phyloP scores from a whole-genome alignment of 2,888 invertebrate species.

The Ornithoptera alexandrae region DNA sequence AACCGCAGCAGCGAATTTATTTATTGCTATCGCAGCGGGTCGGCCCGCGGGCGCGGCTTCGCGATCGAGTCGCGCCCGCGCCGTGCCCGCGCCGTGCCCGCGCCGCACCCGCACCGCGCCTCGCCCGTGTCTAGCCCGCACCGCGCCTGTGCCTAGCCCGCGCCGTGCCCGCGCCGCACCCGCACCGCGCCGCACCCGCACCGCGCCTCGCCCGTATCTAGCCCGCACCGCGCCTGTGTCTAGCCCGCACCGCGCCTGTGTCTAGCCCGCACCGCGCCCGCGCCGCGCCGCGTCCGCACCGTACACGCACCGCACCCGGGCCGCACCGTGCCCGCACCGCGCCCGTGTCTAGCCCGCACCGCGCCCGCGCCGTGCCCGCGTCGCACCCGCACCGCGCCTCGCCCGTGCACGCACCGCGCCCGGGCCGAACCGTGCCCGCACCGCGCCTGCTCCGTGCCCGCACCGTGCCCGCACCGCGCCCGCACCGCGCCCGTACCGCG shows the following conservation, averaged over 20 bases:
- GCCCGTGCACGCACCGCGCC: background rate
- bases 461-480: too few relatives aligned
- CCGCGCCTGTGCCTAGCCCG: too few relatives aligned
- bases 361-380: too few relatives aligned
- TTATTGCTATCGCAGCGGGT: conserved; percentile 57
- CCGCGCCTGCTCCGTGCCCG: too few relatives aligned
- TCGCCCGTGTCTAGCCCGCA: too few relatives aligned
- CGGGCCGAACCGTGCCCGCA: conserved; percentile 19
- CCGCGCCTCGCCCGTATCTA: conserved; percentile 36
- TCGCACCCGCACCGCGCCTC: conserved; percentile 35
- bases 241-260: too few relatives aligned
- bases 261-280: conserved; percentile 38
- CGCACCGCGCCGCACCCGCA: too few relatives aligned
- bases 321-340: too few relatives aligned
- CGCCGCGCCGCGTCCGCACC: conserved; percentile 6
- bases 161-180: too few relatives aligned
- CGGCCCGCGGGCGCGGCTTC: conserved; percentile 49
- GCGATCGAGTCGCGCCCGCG: conserved; percentile 60
- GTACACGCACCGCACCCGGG: conserved; percentile 12
- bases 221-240: too few relatives aligned
- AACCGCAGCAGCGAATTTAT: conserved; percentile 53
- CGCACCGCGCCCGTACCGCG: too few relatives aligned
- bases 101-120: conserved; percentile 15
- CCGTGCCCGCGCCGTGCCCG: background rate
- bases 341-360: too few relatives aligned